Evolutionary conservation across 2,113 vertebrate species (phyloP), one percentile per base, ranked within the genome.

Genomic region (Otis tarda): DNA sequence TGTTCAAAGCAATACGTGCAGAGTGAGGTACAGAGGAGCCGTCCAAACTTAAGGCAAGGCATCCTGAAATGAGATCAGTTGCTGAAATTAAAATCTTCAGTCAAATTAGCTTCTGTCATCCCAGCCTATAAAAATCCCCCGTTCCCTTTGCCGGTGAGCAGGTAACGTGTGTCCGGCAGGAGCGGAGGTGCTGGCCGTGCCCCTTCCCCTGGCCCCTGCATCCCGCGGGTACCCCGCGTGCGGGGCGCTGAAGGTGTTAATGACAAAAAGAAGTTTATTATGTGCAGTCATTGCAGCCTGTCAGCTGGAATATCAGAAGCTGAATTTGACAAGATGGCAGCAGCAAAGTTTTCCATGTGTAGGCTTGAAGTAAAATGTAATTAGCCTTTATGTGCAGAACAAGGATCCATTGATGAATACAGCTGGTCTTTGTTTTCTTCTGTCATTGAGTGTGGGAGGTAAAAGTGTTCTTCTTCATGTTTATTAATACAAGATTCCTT

Each of bases 321-420:
- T 97, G 97, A 69, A 95, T 97, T 97, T 94, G 97, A 96, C 90
- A 91, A 97, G 95, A 97, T 93, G 91, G 97, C 97, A 94, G 97
- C 97, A 82, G 97, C 97, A 96, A 98, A 98, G 98, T 98, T 98
- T 98, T 98, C 98, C 98, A 97, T 98, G 98, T 98, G 98, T 98
- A 98, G 98, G 98, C 98, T 98, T 98, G 98, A 98, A 98, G 98
- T 98, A 97, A 98, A 98, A 98, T 98, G 98, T 98, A 98, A 98
- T 98, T 98, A 98, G 98, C 98, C 98, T 98, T 98, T 98, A 97
- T 98, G 98, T 96, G 97, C 97, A 96, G 98, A 98, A 98, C 98
- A 98, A 98, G 98, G 98, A 97, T 98, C 97, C 98, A 98, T 98
- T 98, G 98, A 98, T 98, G 98, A 98, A 97, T 98, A 98, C 98